Base-by-base conservation (phyloP, 2,113 vertebrate species). In the Dicrurus megarhynchus region DNA sequence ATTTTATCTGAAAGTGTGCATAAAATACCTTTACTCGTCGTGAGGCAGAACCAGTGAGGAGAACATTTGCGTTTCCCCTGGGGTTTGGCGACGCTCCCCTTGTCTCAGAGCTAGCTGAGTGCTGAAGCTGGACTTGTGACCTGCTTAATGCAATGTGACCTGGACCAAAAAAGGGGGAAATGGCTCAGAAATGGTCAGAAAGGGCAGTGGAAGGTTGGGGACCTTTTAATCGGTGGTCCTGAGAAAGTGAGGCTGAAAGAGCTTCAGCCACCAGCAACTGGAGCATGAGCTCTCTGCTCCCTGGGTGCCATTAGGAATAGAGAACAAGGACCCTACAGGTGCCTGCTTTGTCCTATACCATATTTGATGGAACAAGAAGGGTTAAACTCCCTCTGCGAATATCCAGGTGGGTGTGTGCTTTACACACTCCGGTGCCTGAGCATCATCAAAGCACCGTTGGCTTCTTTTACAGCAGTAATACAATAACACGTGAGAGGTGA, bases 321-420 rank as follows among this genome's bases (percentile, higher is more conserved):
- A 41, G 42, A 76, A 5, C 1, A 3, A 47, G 53, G 15, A 50
- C 42, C 33, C 37, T 44, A 11, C 28, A 32, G 15, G 30, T 70
- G 22, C 46, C 20, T 13, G 17, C 56, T 46, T 47, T 39, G 42
- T 52, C 42, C 63, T 78, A 55, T 7, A 17, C 32, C 6, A 2
- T 8, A 7, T 32, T n/a, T 44, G 61, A 1, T 75, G 77, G 78
- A 9, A 11, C 16, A 56, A 64, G 47, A 93, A 78, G 87, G 53
- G 89, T 97, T 94, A 93, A 96, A 49, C 10, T 93, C 61, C 41
- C 77, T 89, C 70, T 84, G 87, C 83, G 67, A 76, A 85, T 79
- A 68, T 49, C 70, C 63, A 55, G 87, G 89, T 95, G 91, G 94
- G 87, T 80, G 75, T 93, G 90, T 77, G 83, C 80, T 93, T 90